A percentile compares a stretch with the other conserved stretches of the same genome.
Evolutionary conservation across 2,113 vertebrate species (phyloP).

Genomic region (Engystomops pustulosus): DNA sequence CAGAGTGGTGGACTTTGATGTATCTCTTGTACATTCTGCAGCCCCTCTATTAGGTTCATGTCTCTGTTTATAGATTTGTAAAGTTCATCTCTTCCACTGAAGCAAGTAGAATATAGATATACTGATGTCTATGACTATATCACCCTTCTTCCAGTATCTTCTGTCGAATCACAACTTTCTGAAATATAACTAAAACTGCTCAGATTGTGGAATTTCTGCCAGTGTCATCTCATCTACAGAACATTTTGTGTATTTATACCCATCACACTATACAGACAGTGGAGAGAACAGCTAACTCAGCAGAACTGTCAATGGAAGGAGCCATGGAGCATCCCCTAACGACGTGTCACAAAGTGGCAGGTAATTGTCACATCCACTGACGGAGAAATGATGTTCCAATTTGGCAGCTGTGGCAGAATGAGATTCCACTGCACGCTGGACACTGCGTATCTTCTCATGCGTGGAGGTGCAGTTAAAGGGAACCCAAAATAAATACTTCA

Average conservation of each 20-base stretch:
- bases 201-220: background rate
- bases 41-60: background rate
- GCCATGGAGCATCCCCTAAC: background rate
- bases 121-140: background rate
- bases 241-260: background rate
- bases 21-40: background rate
- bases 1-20: background rate
- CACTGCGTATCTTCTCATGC: constrained; percentile 46
- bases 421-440: background rate
- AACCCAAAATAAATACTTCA: background rate
- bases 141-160: background rate
- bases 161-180: background rate
- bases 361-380: constrained; percentile 44
- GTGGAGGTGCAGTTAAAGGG: background rate
- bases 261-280: background rate
- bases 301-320: constrained; percentile 25
- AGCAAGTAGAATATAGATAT: background rate
- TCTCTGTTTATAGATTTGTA: background rate
- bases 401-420: background rate
- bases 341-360: constrained; percentile 10
- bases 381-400: constrained; percentile 27
- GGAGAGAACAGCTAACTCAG: constrained; percentile 10
- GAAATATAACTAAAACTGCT: background rate
- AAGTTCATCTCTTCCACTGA: background rate
- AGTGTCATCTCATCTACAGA: background rate